phyloP scores from a whole-genome alignment of 2,113 vertebrate species.

The Hoplias malabaricus region DNA sequence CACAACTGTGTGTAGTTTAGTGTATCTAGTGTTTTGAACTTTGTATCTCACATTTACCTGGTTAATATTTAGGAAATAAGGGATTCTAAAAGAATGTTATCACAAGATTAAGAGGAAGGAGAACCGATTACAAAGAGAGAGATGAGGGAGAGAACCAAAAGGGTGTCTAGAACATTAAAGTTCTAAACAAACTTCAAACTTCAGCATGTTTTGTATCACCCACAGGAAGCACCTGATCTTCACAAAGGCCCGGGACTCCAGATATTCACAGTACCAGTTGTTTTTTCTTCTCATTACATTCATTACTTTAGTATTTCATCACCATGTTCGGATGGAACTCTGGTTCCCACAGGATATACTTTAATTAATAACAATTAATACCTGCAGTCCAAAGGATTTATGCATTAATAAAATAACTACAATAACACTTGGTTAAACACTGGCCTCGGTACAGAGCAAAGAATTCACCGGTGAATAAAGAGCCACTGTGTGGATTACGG shows the following conservation, averaged over 20 bases:
- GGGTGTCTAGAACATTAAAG: constrained; percentile 17
- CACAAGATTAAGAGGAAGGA: constrained; percentile 4
- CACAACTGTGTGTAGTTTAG: no score
- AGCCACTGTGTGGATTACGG: no score
- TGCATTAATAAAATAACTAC: background rate
- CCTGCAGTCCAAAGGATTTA: background rate
- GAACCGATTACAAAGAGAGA: background rate
- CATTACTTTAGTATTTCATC: background rate
- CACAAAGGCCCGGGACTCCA: background rate
- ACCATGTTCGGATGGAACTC: background rate
- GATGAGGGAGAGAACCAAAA: background rate
- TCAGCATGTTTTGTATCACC: constrained; percentile 13
- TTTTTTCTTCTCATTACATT: background rate
- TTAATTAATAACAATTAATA: background rate
- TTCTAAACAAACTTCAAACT: constrained; percentile 13
- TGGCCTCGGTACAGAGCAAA: no score
- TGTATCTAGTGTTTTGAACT: no score
- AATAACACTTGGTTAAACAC: no score
- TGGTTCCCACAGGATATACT: background rate
- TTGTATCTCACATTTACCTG: no score
- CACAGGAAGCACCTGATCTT: background rate
- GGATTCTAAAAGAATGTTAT: constrained; percentile 19
- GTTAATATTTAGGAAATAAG: no score
- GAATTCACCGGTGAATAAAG: no score
- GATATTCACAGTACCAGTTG: background rate